Evolutionary conservation across 2,797 vertebrate species (phyloP), one percentile per base, ranked within the genome.

Genomic region (Hafferia zeledoni): DNA sequence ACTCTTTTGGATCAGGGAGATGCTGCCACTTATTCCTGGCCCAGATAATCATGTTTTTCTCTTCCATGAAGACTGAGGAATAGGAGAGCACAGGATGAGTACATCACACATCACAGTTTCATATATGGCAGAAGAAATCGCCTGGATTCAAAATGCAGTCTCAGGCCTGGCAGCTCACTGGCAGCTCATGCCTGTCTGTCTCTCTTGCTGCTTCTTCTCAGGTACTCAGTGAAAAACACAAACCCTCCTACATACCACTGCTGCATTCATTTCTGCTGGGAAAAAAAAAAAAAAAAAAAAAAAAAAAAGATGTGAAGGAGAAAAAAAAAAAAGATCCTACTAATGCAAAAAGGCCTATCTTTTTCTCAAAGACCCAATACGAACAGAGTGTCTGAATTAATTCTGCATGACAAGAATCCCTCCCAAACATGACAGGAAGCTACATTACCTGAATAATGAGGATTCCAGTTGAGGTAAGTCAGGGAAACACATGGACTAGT

Each of bases 391-490:
- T 64, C 68, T 83, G 82, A 87, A 83, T 81, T 95, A 89, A 94
- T 96, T 89, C 69, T 87, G 43, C 68, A 52, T 85, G 68, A 93
- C 68, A 71, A 78, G 82, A 95, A 92, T 89, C 72, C 82, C 53
- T 93, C 65, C 89, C 44, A 79, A 78, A 94, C 60, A 86, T 67
- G 89, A 88, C 87, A 92, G 84, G 43, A 90, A 96, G 57, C 44
- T 86, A 89, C 50, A 50, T 85, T 95, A 92, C 60, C 55, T 17
- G 0, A 92, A 91, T 96, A 95, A 95, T 91, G 63, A 95, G 72
- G 65, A 91, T 87, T 93, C 71, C 89, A 87, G 76, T 31, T 75
- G 84, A 85, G 72, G 63, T 89, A 95, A 92, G 14, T 57, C 4
- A 0, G 56, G 44, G 39, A 68, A 93, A 78, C 0, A 1, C 44